A percentile compares a stretch with the other conserved stretches of the same genome.
These are phyloP conservation scores for Heterodera filipjevi DNA, from an alignment of 2,888 invertebrate species.

Conservation along the genomic window DNA sequence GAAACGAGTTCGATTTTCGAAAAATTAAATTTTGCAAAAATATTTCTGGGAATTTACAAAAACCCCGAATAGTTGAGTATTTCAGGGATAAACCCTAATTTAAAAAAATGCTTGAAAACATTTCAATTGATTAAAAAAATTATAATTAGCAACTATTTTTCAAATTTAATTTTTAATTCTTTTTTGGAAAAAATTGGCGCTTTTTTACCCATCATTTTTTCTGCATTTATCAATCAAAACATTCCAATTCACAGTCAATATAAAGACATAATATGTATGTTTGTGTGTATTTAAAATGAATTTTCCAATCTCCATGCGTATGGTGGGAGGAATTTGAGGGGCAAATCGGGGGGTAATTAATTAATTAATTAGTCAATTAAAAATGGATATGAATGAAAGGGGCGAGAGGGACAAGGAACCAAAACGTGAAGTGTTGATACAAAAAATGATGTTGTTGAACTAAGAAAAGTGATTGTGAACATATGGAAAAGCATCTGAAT, in stretches of 20 bases:
- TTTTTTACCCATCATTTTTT: background rate
- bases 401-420: background rate
- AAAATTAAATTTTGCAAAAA: no score
- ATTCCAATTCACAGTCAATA: background rate
- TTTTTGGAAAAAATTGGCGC: background rate
- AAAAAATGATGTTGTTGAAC: no score
- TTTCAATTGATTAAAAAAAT: no score
- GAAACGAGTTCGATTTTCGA: no score
- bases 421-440: no score
- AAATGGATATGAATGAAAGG: background rate
- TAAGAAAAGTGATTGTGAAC: background rate
- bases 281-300: background rate
- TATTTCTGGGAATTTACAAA: no score
- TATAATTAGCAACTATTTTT: no score
- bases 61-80: no score
- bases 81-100: no score
- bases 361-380: background rate
- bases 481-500: no score
- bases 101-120: no score
- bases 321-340: background rate
- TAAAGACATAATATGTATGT: background rate
- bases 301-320: background rate
- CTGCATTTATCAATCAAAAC: background rate
- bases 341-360: background rate
- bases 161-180: no score